Percentiles rank a stretch among this genome's conserved stretches.
These are phyloP conservation scores for Berghia stephanieae DNA, from an alignment of 1,140 invertebrate genomes.

Conservation along the genomic window DNA sequence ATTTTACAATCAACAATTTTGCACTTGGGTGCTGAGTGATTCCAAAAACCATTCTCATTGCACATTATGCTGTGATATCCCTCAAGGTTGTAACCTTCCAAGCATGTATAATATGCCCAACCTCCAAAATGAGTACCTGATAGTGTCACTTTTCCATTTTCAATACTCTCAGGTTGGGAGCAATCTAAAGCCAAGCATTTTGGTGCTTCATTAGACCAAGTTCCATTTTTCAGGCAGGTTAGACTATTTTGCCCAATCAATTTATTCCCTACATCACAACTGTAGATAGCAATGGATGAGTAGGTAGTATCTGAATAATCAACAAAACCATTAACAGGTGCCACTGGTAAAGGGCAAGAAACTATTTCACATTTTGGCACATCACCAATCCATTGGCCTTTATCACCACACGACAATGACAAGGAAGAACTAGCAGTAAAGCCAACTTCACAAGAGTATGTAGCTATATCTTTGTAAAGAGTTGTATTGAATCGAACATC, in stretches of 20 bases:
- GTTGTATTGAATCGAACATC: not conserved
- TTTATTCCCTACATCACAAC: conserved; percentile 84
- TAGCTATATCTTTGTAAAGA: not conserved
- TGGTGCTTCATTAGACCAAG: conserved; percentile 86
- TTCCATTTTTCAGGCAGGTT: conserved; percentile 82
- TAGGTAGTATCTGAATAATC: conserved; percentile 72
- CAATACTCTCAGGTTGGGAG: conserved; percentile 15
- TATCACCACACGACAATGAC: conserved; percentile 13
- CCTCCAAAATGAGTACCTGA: conserved; percentile 27
- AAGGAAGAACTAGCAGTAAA: too few species aligned
- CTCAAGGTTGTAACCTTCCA: not conserved
- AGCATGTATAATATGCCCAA: conserved; percentile 9
- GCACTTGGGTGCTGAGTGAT: conserved; percentile 24
- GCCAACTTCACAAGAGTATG: conserved; percentile 18
- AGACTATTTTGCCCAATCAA: conserved; percentile 78
- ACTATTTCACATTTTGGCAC: not conserved
- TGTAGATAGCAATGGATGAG: conserved; percentile 78
- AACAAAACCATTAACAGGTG: not conserved
- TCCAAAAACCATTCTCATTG: conserved; percentile 43
- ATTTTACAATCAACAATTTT: conserved; percentile 16
- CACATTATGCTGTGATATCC: conserved; percentile 74
- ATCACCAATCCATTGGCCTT: conserved; percentile 5
- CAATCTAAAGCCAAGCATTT: conserved; percentile 75
- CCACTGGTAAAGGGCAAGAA: not conserved
- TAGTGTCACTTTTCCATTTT: conserved; percentile 13